Base-by-base conservation (phyloP, 2,113 vertebrate genomes). In the Acanthisitta chloris region DNA sequence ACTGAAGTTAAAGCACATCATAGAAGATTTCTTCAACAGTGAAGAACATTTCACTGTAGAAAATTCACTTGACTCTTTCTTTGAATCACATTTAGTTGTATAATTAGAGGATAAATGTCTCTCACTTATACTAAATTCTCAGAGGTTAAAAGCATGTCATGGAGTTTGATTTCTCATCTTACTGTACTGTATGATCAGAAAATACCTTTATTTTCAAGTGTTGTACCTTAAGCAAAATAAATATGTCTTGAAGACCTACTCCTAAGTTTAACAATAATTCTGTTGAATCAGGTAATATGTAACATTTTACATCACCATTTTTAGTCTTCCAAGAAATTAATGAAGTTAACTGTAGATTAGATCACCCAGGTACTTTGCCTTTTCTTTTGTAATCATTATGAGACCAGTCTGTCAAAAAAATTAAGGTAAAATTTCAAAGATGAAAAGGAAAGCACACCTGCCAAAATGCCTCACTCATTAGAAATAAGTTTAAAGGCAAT, bases 81-180 rank as follows among this genome's bases (percentile, higher is more conserved):
- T 73, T 66, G 14, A 8, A 55, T 93, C 88, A 52, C 7, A 23
- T 81, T 92, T 93, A 87, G 31, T 86, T 95, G 58, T 5, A 64
- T 55, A 94, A 88, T 77, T 78, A 96, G 67, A 94, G 36, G 66
- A 95, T 77, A 96, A 86, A 88, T 89, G 71, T 94, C 78, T 96
- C 84, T 88, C 67, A 69, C 83, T 76, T 91, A 8, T 81, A 94
- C 73, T 94, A 89, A 96, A 96, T 96, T 94, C 87, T 83, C 76
- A 64, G 74, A 94, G 70, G 87, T 49, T 97, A 90, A 95, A 93
- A 91, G 49, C 52, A 86, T n/a, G 36, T 87, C 90, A 81, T 42
- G 12, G 69, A 36, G 69, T 97, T 95, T 96, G 81, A 97, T 78
- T 97, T 96, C 82, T 94, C 92, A 96, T 81, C 79, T 97, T 96